phyloP scores from a whole-genome alignment of 2,797 vertebrate genomes.

The Amniataba percoides region DNA sequence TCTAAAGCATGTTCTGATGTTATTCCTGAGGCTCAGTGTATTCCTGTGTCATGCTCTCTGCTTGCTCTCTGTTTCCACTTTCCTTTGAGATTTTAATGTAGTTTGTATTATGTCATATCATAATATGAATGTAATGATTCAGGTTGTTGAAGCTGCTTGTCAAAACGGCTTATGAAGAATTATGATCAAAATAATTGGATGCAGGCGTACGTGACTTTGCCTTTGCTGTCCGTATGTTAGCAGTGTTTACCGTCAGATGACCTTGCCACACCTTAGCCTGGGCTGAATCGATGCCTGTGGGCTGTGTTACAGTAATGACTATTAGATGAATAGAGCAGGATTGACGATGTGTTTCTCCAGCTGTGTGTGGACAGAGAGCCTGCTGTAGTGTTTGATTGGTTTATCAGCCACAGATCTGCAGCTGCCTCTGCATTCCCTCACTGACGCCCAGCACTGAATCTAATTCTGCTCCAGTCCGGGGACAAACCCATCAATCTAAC shows the following conservation, averaged over 20 bases:
- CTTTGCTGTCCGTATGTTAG: constrained; percentile 17
- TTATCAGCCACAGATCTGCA: constrained; percentile 52
- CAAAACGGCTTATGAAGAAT: neutral
- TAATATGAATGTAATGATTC: neutral
- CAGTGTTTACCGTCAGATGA: constrained; percentile 42
- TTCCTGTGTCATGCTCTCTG: neutral
- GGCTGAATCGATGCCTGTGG: constrained; percentile 40
- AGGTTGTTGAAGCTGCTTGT: neutral
- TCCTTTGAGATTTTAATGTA: neutral
- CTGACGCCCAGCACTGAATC: constrained; percentile 53
- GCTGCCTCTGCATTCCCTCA: constrained; percentile 50
- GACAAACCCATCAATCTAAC: constrained; percentile 61
- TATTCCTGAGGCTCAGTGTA: neutral
- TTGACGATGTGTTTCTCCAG: constrained; percentile 32
- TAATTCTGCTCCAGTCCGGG: constrained; percentile 54
- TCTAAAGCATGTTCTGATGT: neutral
- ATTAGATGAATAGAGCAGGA: constrained; percentile 37
- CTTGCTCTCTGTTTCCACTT: neutral
- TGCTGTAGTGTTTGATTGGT: constrained; percentile 49
- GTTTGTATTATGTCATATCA: neutral
- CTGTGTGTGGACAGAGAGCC: constrained; percentile 30
- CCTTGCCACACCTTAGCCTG: constrained; percentile 54
- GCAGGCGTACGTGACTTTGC: constrained; percentile 6
- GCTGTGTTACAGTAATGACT: constrained; percentile 33
- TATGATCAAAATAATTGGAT: neutral